A percentile compares a stretch with the other conserved stretches of the same genome.
phyloP scores from a whole-genome alignment of 2,888 invertebrate species.

The Odontocolon sp. region DNA sequence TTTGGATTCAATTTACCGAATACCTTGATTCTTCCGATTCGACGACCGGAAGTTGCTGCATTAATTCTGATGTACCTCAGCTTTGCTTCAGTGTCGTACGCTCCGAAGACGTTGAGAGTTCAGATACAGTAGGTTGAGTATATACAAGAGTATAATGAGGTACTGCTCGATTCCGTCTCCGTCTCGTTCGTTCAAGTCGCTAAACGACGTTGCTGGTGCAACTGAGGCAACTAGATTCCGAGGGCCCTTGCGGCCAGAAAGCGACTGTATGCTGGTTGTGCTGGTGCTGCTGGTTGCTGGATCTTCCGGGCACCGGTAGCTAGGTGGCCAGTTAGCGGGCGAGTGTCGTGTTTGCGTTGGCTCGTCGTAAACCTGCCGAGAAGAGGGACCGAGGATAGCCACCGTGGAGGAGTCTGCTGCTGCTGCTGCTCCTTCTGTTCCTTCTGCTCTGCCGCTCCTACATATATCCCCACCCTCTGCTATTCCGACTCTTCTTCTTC shows the following conservation, averaged over 20 bases:
- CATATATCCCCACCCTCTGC: slow-evolving; percentile 16
- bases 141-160: too few relatives aligned
- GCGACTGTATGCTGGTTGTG: slow-evolving; percentile 16
- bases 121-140: too few relatives aligned
- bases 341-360: slow-evolving; percentile 76
- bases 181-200: slow-evolving; percentile 56
- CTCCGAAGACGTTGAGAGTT: too few relatives aligned
- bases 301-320: slow-evolving; percentile 72
- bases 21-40: neutral
- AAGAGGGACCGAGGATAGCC: slow-evolving; percentile 66
- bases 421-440: slow-evolving; percentile 34
- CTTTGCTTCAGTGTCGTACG: too few relatives aligned
- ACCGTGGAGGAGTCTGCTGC: slow-evolving; percentile 60
- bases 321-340: slow-evolving; percentile 77
- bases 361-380: slow-evolving; percentile 76
- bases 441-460: slow-evolving; percentile 40
- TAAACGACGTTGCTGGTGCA: slow-evolving; percentile 60
- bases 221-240: slow-evolving; percentile 62
- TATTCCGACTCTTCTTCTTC: neutral
- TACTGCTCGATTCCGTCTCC: slow-evolving; percentile 60
- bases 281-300: too few relatives aligned
- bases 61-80: too few relatives aligned
- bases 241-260: slow-evolving; percentile 49
- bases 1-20: slow-evolving; percentile 17
- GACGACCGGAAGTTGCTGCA: neutral